Percentiles rank a stretch among this genome's conserved stretches.
Conservation (phyloP, 2,888 invertebrate genomes). For the Poecilus cupreus region DNA sequence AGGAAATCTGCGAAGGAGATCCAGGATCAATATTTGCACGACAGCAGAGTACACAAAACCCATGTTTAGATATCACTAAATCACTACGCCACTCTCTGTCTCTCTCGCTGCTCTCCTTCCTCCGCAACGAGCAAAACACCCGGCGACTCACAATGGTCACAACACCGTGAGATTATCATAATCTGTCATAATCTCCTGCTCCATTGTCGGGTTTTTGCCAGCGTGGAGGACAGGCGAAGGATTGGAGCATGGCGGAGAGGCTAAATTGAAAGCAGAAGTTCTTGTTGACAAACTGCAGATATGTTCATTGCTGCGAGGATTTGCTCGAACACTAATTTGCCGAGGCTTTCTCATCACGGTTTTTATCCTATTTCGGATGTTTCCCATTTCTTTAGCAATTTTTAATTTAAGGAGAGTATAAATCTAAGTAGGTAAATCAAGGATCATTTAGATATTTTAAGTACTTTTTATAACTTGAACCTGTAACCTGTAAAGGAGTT, state of each 20-base stretch:
- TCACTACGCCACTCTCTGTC: slow-evolving; percentile 15
- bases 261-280: slow-evolving; percentile 40
- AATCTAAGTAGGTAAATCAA: too few species aligned
- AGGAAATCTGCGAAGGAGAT: slow-evolving; percentile 42
- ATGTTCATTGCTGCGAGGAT: slow-evolving; percentile 7
- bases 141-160: slow-evolving; percentile 38
- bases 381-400: too few species aligned
- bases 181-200: slow-evolving; percentile 62
- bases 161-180: slow-evolving; percentile 62
- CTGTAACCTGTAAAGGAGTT: too few species aligned
- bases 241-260: not conserved
- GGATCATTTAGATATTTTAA: too few species aligned
- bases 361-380: too few species aligned
- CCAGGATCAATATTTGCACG: slow-evolving; percentile 50
- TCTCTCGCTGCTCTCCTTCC: not conserved
- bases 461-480: too few species aligned
- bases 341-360: too few species aligned
- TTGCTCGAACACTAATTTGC: too few species aligned
- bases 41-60: slow-evolving; percentile 53
- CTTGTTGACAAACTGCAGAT: slow-evolving; percentile 26
- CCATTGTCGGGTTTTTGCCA: slow-evolving; percentile 62
- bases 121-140: slow-evolving; percentile 40
- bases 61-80: slow-evolving; percentile 59
- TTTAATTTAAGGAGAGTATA: too few species aligned
- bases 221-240: slow-evolving; percentile 7